Base-by-base conservation (phyloP, 2,888 invertebrate genomes). In the Temnothorax unifasciatus region DNA sequence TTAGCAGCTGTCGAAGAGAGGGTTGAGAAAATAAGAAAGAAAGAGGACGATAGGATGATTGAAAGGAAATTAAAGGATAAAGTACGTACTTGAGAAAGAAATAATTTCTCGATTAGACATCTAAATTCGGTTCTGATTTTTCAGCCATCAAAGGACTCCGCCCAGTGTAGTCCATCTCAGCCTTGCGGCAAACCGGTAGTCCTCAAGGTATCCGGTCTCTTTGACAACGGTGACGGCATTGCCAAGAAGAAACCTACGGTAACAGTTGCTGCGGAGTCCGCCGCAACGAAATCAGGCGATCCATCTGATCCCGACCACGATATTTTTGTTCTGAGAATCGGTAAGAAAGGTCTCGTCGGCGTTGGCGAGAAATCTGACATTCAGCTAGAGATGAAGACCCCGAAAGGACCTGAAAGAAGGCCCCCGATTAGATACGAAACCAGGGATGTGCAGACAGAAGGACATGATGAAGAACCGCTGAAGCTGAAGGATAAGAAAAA, bases 321-420 rank as follows among this genome's bases (percentile, higher is more conserved):
- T 90, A 96, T 97, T 0, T 97, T 97, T 88, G 95, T 97, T 5
- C 94, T 97, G 68, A 96, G 97, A 91, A 97, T 98, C 82, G 97
- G 97, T 1, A 97, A 97, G 92, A 97, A 97, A 92, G 96, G 96
- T 0, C 88, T 95, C 0, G 97, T 97, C 50, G 96, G 97, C 0
- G 96, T 96, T 63, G 96, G 96, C 85, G 97, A 97, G 95, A 97
- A 97, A 93, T 96, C 96, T 75, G 97, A 96, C 75, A 95, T 97
- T 94, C 96, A 97, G 95, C 95, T 97, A 89, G 97, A 97, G 91
- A 94, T 97, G 92, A 96, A 96, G 75, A 97, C 97, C 0, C 97
- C 97, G 0, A 96, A 97, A 84, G 96, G 96, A 0, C 96, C 96
- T 0, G 96, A 96, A 0, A 95, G 96, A 47, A 93, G 95, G 29